A percentile compares a stretch with the other conserved stretches of the same genome.
phyloP scores from a whole-genome alignment of 2,797 vertebrate species.

The Paramormyrops hopkinsi region DNA sequence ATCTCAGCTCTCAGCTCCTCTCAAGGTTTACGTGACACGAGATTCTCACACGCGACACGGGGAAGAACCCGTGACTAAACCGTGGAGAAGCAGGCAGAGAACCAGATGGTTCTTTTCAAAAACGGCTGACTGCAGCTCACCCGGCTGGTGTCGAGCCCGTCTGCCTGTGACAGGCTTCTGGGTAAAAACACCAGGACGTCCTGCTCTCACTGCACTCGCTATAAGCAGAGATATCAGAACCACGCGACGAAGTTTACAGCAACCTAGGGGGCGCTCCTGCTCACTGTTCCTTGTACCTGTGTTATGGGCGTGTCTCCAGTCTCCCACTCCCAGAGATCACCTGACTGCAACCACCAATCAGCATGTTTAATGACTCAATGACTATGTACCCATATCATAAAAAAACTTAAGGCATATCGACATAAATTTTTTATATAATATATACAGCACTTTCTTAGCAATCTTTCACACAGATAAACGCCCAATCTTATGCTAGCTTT shows the following conservation, averaged over 20 bases:
- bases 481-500: background rate
- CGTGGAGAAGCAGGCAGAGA: background rate
- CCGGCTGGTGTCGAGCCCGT: background rate
- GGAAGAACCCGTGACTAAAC: background rate
- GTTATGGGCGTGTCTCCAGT: background rate
- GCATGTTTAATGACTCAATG: background rate
- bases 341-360: background rate
- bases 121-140: background rate
- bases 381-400: background rate
- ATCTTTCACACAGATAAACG: background rate
- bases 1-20: background rate
- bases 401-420: background rate
- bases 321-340: background rate
- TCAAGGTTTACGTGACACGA: background rate
- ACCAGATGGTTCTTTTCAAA: background rate
- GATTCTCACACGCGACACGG: background rate
- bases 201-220: background rate
- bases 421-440: background rate
- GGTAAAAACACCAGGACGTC: background rate
- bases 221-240: background rate
- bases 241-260: background rate
- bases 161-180: background rate
- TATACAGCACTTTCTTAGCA: background rate
- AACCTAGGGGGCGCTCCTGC: background rate
- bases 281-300: background rate